Evolutionary conservation across 64 coral and sea anemone species (phyloP).

Genomic region (Pocillopora verrucosa): DNA sequence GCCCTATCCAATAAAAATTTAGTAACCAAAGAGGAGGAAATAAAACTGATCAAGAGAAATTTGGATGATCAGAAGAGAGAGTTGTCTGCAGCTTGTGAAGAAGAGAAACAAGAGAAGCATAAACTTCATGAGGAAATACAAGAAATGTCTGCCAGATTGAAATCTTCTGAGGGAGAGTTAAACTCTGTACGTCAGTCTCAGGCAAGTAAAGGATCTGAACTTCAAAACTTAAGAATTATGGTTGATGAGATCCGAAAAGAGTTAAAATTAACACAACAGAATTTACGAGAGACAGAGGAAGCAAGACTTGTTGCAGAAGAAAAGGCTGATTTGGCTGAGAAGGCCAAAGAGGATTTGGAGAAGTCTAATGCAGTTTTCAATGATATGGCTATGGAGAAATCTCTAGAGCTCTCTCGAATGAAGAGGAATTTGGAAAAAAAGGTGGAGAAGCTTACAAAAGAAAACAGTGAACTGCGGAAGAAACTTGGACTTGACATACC

Average conservation of each 20-base stretch:
- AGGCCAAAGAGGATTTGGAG: constrained; percentile 45
- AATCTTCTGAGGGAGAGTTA: constrained; percentile 33
- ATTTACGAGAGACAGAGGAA: constrained; percentile 51
- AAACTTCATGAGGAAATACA: constrained; percentile 51
- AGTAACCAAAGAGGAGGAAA: constrained; percentile 57
- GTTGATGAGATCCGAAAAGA: constrained; percentile 69
- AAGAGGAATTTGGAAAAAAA: constrained; percentile 81
- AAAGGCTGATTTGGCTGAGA: constrained; percentile 42
- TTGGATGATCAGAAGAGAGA: constrained; percentile 58
- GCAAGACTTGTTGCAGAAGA: constrained; percentile 30
- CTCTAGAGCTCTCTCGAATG: constrained; percentile 82
- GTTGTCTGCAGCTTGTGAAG: constrained; percentile 45
- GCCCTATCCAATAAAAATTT: constrained; percentile 38
- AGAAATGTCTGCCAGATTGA: constrained; percentile 48
- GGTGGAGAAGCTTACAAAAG: constrained; percentile 88
- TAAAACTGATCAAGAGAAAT: constrained; percentile 47
- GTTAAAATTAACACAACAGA: constrained; percentile 36
- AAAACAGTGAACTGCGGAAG: constrained; percentile 81
- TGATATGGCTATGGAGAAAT: constrained; percentile 96
- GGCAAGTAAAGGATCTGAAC: constrained; percentile 50
- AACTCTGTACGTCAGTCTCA: constrained; percentile 32
- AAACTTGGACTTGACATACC: constrained; percentile 56
- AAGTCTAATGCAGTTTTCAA: constrained; percentile 71
- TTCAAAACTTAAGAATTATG: constrained; percentile 27
- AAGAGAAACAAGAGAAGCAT: constrained; percentile 50